A percentile compares a stretch with the other conserved stretches of the same genome.
Evolutionary conservation across 1,140 invertebrate genomes (phyloP).

Genomic region (Formica selysi): DNA sequence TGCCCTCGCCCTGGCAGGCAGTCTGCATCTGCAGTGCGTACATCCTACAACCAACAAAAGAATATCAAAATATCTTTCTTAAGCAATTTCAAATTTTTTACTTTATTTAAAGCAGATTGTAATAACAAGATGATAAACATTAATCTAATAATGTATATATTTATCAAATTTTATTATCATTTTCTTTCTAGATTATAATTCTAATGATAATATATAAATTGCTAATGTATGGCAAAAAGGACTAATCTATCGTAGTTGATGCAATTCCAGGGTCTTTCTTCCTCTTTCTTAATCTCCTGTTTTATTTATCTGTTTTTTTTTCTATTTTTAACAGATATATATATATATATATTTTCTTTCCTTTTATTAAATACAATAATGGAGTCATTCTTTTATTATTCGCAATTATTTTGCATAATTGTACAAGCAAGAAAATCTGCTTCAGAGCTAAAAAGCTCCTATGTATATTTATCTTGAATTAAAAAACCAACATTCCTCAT

Average conservation of each 20-base stretch:
- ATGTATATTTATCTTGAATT: not conserved
- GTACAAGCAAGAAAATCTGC: not conserved
- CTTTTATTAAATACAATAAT: not conserved
- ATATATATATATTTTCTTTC: not conserved
- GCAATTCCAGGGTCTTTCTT: not conserved
- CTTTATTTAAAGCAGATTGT: not conserved
- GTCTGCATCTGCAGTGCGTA: conserved; percentile 85
- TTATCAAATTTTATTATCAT: not conserved
- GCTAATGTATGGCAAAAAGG: not conserved
- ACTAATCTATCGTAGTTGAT: not conserved
- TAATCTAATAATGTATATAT: not conserved
- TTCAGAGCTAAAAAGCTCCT: too few species aligned
- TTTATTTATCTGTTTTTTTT: too few species aligned
- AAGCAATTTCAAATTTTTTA: not conserved
- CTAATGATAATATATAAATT: not conserved
- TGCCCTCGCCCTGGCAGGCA: conserved; percentile 83
- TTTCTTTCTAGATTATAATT: not conserved
- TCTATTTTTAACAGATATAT: too few species aligned
- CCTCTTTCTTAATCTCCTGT: not conserved
- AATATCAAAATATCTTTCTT: not conserved
- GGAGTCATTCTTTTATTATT: too few species aligned
- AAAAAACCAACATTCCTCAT: not conserved
- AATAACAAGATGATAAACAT: not conserved
- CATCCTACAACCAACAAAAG: conserved; percentile 75
- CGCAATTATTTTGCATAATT: not conserved